These are phyloP conservation scores for Temnopleurus reevesii DNA, from an alignment of 53 echinoderm and acorn worm genomes.

Conservation along the genomic window DNA sequence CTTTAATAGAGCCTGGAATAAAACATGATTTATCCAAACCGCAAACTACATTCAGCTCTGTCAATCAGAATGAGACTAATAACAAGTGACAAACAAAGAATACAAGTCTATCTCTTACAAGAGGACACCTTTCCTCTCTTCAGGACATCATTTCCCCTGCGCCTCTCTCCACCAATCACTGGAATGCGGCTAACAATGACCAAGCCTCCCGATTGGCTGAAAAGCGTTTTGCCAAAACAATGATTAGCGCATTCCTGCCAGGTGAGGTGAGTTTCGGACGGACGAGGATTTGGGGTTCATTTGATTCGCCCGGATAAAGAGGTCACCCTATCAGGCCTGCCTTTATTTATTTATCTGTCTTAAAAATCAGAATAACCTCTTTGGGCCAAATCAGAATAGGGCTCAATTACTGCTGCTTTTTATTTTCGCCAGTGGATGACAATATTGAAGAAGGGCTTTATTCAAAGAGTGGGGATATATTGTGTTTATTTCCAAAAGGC, in stretches of 20 bases:
- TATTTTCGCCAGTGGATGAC: not conserved
- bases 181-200: slow-evolving; percentile 60
- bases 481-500: not conserved
- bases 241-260: slow-evolving; percentile 47
- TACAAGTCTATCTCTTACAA: not conserved
- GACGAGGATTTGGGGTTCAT: not conserved
- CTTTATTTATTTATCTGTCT: slow-evolving; percentile 4
- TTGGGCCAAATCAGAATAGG: not conserved
- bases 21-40: too few relatives aligned
- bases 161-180: slow-evolving; percentile 13
- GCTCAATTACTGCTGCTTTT: not conserved
- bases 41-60: too few relatives aligned
- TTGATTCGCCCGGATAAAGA: slow-evolving; percentile 21
- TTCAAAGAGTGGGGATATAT: not conserved
- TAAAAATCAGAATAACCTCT: not conserved
- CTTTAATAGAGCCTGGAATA: too few relatives aligned
- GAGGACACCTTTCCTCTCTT: not conserved
- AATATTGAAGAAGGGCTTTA: slow-evolving; percentile 15
- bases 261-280: slow-evolving; percentile 5
- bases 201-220: slow-evolving; percentile 51
- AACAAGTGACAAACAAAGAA: too few relatives aligned
- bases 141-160: not conserved
- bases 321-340: not conserved
- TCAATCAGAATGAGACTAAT: too few relatives aligned
- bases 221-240: slow-evolving; percentile 29